Conservation (phyloP, 2,113 vertebrate genomes). For the Coptodon bakossiorum region DNA sequence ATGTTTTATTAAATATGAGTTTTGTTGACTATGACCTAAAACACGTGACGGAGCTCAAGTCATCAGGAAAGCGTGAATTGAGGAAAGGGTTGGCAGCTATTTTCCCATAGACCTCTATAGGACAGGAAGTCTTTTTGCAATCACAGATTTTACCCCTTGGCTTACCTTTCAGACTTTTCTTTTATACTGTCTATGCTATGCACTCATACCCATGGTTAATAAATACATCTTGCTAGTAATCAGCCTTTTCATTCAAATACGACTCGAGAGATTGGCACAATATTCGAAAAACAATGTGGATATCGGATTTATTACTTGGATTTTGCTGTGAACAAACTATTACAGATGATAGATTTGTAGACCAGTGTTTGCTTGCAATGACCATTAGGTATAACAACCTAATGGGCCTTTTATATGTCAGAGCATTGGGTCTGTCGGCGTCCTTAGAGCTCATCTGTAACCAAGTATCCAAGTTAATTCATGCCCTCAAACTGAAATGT, state of each 20-base stretch:
- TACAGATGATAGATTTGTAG: background rate
- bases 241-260: background rate
- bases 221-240: background rate
- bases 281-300: background rate
- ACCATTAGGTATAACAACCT: background rate
- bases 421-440: background rate
- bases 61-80: background rate
- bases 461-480: background rate
- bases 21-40: background rate
- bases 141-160: background rate
- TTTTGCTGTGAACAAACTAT: background rate
- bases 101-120: background rate
- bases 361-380: background rate
- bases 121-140: background rate
- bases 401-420: background rate
- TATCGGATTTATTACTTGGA: background rate
- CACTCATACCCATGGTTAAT: background rate
- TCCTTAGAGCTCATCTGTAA: background rate
- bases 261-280: background rate
- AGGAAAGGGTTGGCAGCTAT: background rate
- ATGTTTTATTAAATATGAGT: background rate
- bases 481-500: background rate
- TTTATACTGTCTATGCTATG: background rate
- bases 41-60: background rate
- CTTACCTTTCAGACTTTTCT: background rate